Base-by-base conservation (phyloP, 2,113 vertebrate species). In the Andinoacara biseriatus region DNA sequence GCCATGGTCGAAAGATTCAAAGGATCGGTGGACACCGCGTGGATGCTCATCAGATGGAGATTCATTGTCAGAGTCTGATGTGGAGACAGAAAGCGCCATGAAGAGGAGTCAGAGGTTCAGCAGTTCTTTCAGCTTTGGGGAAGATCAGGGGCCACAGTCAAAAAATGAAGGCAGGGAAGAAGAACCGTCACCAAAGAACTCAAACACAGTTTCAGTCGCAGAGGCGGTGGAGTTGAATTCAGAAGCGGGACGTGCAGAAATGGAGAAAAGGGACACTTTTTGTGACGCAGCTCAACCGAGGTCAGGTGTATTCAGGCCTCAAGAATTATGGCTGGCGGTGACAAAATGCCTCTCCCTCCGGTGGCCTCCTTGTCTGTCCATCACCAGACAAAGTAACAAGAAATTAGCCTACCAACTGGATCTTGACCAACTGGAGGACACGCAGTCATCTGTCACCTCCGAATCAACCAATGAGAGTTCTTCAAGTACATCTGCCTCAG, bases 91-190 rank as follows among this genome's bases (percentile, higher is more conserved):
- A 7, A 49, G 49, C 31, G 76, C 15, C 3, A 92, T 94, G 91
- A 95, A 93, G 90, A 94, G 92, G 35, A 93, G 92, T 58, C 84
- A 84, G 43, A 83, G 87, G 59, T 94, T 94, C 87, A 91, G 85
- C 79, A 77, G 63, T 58, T 93, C 93, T n/a, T 90, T 93, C 82
- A 90, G 90, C 83, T 89, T 94, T 18, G 88, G 65, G 63, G 92
- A 93, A 52, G 86, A 88, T 26, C 57, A 84, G 11, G 87, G 80
- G 61, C 58, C 14, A 3, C 54, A 49, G 31, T 20, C 58, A 20
- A 46, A 22, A 7, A 76, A 67, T 7, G 57, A 86, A 26, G 43
- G 46, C n/a, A 8, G 58, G 20, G 84, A 75, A 57, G 86, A 86
- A 40, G 67, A 83, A 49, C 35, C 2, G 9, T 35, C 22, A 2